Percentiles rank a stretch among this genome's conserved stretches.
Conservation (phyloP, 2,888 invertebrate species). For the Himalopsyche anomala region DNA sequence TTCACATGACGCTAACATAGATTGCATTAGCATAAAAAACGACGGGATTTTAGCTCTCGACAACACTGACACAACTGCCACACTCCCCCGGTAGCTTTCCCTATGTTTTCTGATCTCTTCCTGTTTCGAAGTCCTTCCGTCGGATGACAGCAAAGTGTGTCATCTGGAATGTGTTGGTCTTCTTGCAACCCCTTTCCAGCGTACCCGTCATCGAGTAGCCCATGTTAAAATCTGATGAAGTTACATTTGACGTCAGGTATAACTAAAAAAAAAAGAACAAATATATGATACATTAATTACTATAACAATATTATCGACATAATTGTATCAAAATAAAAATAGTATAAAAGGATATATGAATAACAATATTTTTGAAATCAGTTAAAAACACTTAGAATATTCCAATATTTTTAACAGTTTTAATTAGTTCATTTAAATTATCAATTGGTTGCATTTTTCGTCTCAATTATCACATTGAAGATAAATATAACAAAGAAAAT, state of each 20-base stretch:
- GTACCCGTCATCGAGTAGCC: slow-evolving; percentile 93
- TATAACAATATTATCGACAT: too few species aligned
- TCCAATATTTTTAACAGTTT: too few species aligned
- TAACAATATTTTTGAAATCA: too few species aligned
- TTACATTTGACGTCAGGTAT: slow-evolving; percentile 89
- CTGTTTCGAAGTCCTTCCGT: slow-evolving; percentile 83
- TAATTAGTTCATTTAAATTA: too few species aligned
- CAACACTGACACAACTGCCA: slow-evolving; percentile 64
- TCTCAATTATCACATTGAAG: too few species aligned
- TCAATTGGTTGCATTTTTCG: too few species aligned
- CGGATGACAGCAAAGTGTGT: slow-evolving; percentile 92
- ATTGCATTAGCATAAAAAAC: neutral
- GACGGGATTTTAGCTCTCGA: slow-evolving; percentile 54
- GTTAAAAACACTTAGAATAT: too few species aligned
- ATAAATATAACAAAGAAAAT: too few species aligned
- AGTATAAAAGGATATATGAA: too few species aligned
- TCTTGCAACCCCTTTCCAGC: slow-evolving; percentile 86
- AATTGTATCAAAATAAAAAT: too few species aligned
- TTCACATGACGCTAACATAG: neutral
- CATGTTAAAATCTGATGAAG: slow-evolving; percentile 91
- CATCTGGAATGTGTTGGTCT: slow-evolving; percentile 87
- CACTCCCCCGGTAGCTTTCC: slow-evolving; percentile 65
- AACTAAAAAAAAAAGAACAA: slow-evolving; percentile 73
- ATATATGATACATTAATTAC: too few species aligned
- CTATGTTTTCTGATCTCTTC: slow-evolving; percentile 67